These are phyloP conservation scores for Cerceris rybyensis DNA, from an alignment of 2,888 invertebrate genomes.

Conservation along the genomic window DNA sequence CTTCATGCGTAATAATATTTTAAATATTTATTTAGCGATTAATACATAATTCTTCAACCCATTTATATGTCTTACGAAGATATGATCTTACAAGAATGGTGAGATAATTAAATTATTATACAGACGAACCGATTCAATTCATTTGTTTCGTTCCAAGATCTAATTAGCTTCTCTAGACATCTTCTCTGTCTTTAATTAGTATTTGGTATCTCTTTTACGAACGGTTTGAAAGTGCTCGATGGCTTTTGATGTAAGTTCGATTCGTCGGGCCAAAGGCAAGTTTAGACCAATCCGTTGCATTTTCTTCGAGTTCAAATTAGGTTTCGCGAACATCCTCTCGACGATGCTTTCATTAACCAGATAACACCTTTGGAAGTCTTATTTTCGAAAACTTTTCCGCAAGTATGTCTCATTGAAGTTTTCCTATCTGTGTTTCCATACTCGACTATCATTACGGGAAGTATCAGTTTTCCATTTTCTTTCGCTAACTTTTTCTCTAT, in stretches of 20 bases:
- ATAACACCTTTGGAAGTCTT: conserved; percentile 28
- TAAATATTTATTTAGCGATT: no score
- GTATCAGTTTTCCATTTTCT: conserved; percentile 20
- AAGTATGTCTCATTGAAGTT: conserved; percentile 24
- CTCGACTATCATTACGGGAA: conserved; percentile 19
- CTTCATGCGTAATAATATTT: no score
- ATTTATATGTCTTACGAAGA: no score
- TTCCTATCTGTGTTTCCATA: conserved; percentile 25
- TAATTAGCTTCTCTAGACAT: background rate
- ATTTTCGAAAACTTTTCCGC: conserved; percentile 22
- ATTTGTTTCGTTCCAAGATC: background rate
- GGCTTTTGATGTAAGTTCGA: conserved; percentile 5
- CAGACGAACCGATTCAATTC: no score
- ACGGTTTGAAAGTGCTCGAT: background rate
- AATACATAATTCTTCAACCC: no score
- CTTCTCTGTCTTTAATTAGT: background rate
- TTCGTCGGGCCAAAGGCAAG: background rate
- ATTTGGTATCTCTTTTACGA: background rate
- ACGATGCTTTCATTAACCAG: conserved; percentile 8
- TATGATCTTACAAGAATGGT: no score
- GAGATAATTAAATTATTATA: no score
- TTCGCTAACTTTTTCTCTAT: background rate
- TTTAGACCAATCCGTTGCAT: background rate
- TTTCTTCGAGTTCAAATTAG: conserved; percentile 30
- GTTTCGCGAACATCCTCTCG: conserved; percentile 7